phyloP scores from a whole-genome alignment of 2,888 invertebrate genomes.

The Pseudanteris insignis region DNA sequence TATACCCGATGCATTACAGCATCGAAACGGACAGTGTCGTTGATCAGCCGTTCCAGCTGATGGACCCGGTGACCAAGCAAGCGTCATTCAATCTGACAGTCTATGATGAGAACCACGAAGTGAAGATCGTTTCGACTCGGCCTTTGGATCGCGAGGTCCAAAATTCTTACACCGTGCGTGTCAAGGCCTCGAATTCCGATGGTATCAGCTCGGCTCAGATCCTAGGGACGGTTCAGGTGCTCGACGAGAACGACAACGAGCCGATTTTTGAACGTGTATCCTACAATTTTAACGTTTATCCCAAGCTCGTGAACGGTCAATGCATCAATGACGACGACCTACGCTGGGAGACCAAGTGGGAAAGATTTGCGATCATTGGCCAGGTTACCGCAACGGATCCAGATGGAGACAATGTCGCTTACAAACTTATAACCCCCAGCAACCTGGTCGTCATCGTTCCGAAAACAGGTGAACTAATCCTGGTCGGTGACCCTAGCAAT shows the following conservation, averaged over 20 bases:
- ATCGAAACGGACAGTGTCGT: conserved; percentile 78
- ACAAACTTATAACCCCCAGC: conserved; percentile 81
- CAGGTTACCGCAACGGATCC: conserved; percentile 87
- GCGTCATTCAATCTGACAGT: conserved; percentile 62
- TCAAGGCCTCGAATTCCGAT: conserved; percentile 83
- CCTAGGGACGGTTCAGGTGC: conserved; percentile 76
- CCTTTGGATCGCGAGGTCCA: conserved; percentile 83
- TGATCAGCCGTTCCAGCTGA: conserved; percentile 72
- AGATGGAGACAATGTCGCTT: conserved; percentile 92
- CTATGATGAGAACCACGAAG: conserved; percentile 68
- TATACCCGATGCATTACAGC: conserved; percentile 78
- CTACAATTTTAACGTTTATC: conserved; percentile 77
- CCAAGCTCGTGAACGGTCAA: conserved; percentile 49
- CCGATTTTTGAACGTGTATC: conserved; percentile 83
- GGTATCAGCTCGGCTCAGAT: conserved; percentile 84
- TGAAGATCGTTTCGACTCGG: conserved; percentile 79
- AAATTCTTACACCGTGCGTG: conserved; percentile 76
- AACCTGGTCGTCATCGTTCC: conserved; percentile 89
- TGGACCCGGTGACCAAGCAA: conserved; percentile 71
- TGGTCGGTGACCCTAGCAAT: conserved; percentile 80
- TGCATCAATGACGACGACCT: conserved; percentile 15
- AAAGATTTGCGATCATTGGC: conserved; percentile 84
- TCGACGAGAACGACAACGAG: conserved; percentile 92
- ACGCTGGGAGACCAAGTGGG: conserved; percentile 71
- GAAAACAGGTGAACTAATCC: conserved; percentile 88